Conservation (phyloP, 2,113 vertebrate genomes). For the Podiceps cristatus region DNA sequence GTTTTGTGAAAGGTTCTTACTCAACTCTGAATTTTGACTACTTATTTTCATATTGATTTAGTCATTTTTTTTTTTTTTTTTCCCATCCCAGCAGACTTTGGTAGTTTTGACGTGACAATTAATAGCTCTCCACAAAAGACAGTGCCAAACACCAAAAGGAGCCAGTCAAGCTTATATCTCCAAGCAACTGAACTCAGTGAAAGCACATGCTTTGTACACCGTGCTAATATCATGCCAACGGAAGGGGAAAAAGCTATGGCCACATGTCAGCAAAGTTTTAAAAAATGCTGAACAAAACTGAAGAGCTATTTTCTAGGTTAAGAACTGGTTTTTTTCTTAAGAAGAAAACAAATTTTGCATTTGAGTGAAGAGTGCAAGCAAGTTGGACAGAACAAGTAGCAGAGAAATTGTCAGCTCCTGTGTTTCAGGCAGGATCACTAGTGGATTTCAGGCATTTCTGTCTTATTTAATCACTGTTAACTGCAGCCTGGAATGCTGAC, state of each 20-base stretch:
- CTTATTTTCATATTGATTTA: neutral
- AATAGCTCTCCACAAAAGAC: neutral
- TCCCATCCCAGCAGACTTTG: neutral
- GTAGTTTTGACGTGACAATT: neutral
- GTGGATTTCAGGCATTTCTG: constrained; percentile 26
- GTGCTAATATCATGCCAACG: neutral
- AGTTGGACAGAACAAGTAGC: neutral
- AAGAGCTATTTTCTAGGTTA: neutral
- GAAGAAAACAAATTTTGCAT: neutral
- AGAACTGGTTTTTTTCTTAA: neutral
- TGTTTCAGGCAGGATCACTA: neutral
- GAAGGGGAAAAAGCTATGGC: neutral
- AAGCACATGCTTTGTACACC: neutral
- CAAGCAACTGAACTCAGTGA: neutral
- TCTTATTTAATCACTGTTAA: constrained; percentile 5
- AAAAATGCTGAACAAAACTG: neutral
- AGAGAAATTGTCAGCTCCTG: neutral
- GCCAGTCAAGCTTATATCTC: accelerated
- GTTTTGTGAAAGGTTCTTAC: neutral
- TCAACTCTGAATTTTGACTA: neutral
- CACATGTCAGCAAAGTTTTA: neutral
- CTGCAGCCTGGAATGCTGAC: constrained; percentile 46
- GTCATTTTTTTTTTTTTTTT: neutral
- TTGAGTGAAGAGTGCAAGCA: neutral
- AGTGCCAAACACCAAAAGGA: neutral